Evolutionary conservation across 2,888 invertebrate species (phyloP).

Genomic region (Anticlea derivata): DNA sequence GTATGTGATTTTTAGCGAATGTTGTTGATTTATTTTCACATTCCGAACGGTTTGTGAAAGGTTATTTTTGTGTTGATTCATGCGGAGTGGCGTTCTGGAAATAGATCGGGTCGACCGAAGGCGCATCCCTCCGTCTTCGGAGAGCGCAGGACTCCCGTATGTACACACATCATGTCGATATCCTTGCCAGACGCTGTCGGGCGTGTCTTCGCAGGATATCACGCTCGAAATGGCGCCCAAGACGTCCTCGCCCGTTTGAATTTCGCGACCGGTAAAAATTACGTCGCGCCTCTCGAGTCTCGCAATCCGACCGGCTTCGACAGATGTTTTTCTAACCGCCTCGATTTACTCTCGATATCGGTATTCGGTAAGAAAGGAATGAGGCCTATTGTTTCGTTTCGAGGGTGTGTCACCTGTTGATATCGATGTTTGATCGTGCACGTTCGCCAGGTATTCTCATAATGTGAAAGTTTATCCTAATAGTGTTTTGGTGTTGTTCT

Average conservation of each 20-base stretch:
- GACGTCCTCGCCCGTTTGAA: conserved; percentile 69
- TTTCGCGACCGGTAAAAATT: conserved; percentile 77
- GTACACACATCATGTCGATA: conserved; percentile 47
- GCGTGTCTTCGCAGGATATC: conserved; percentile 65
- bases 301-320: conserved; percentile 46
- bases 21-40: conserved; percentile 68
- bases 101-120: conserved; percentile 74
- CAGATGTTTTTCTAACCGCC: conserved; percentile 28
- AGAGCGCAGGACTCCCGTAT: conserved; percentile 63
- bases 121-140: conserved; percentile 71
- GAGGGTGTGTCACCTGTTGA: conserved; percentile 82
- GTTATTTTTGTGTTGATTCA: conserved; percentile 84
- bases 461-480: conserved; percentile 30
- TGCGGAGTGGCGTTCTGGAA: conserved; percentile 81
- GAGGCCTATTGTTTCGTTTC: conserved; percentile 41
- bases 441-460: conserved; percentile 47
- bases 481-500: conserved; percentile 51
- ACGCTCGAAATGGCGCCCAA: conserved; percentile 78
- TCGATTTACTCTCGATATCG: conserved; percentile 10
- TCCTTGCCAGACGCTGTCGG: conserved; percentile 48
- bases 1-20: conserved; percentile 72
- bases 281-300: conserved; percentile 44
- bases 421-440: conserved; percentile 45
- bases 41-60: conserved; percentile 76
- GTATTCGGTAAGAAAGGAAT: conserved; percentile 22